phyloP scores from a whole-genome alignment of 2,113 vertebrate genomes.

The Myiozetetes cayanensis region DNA sequence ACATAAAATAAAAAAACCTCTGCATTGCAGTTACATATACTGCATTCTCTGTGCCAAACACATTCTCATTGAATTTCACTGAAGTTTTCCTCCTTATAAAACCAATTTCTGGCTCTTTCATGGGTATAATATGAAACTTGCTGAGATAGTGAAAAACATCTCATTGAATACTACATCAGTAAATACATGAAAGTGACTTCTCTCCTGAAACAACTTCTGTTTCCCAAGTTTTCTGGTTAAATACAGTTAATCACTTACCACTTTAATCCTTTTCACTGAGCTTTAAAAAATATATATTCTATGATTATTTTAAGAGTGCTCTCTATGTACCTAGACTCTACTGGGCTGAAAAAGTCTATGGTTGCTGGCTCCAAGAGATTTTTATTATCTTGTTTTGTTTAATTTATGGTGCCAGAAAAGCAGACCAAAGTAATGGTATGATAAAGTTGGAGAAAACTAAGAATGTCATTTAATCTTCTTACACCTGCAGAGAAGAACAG shows the following conservation, averaged over 20 bases:
- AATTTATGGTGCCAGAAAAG: neutral
- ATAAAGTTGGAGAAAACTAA: neutral
- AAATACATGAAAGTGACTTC: neutral
- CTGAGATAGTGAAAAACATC: neutral
- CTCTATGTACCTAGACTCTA: neutral
- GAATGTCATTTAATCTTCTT: neutral
- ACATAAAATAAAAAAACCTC: neutral
- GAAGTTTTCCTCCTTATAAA: neutral
- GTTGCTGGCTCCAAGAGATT: neutral
- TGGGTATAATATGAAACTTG: neutral
- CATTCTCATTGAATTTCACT: neutral
- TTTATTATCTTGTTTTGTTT: neutral
- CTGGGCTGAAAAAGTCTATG: neutral
- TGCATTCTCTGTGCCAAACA: neutral
- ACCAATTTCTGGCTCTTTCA: neutral
- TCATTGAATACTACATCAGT: neutral
- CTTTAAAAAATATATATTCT: neutral
- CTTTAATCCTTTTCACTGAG: neutral
- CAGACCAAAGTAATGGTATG: neutral
- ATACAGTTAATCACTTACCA: neutral
- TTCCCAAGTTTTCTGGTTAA: neutral
- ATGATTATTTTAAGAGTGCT: neutral
- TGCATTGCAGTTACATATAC: neutral
- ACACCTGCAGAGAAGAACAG: neutral
- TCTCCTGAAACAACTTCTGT: neutral